Conservation (phyloP, 2,797 vertebrate species). For the Craterocephalus amniculus region DNA sequence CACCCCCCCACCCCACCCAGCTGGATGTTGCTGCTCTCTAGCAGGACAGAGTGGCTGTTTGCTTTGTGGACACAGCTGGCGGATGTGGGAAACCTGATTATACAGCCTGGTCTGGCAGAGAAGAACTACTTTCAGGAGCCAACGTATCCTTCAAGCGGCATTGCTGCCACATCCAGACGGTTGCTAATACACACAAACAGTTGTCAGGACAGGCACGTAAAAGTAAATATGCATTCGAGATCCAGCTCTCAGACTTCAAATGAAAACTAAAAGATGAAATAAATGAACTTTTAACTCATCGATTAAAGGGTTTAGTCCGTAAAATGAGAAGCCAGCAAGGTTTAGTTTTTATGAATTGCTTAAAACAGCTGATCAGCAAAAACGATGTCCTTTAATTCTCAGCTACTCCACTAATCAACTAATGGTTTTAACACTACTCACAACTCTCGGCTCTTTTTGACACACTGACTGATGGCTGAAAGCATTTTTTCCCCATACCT, state of each 20-base stretch:
- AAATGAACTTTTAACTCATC: slow-evolving; percentile 14
- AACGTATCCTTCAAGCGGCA: slow-evolving; percentile 51
- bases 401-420: slow-evolving; percentile 22
- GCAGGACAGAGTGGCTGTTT: slow-evolving; percentile 69
- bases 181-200: slow-evolving; percentile 60
- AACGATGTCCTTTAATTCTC: slow-evolving; percentile 21
- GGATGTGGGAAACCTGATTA: slow-evolving; percentile 79
- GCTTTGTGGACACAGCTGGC: slow-evolving; percentile 83
- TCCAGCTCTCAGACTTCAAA: slow-evolving; percentile 17
- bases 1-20: slow-evolving; percentile 34
- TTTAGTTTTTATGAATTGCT: slow-evolving; percentile 36
- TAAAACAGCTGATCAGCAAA: slow-evolving; percentile 13
- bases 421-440: slow-evolving; percentile 3
- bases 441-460: slow-evolving; percentile 25
- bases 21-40: slow-evolving; percentile 67
- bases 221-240: slow-evolving; percentile 30
- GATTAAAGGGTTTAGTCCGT: slow-evolving; percentile 2
- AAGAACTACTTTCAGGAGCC: slow-evolving; percentile 71
- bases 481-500: slow-evolving; percentile 20
- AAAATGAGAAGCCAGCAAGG: slow-evolving; percentile 11
- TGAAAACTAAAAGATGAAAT: slow-evolving; percentile 19
- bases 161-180: slow-evolving; percentile 48
- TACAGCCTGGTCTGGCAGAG: slow-evolving; percentile 64
- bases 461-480: slow-evolving; percentile 29
- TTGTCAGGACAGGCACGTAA: slow-evolving; percentile 45